Evolutionary conservation across 2,797 vertebrate genomes (phyloP), one percentile per base, ranked within the genome.

Genomic region (Tapirus indicus): DNA sequence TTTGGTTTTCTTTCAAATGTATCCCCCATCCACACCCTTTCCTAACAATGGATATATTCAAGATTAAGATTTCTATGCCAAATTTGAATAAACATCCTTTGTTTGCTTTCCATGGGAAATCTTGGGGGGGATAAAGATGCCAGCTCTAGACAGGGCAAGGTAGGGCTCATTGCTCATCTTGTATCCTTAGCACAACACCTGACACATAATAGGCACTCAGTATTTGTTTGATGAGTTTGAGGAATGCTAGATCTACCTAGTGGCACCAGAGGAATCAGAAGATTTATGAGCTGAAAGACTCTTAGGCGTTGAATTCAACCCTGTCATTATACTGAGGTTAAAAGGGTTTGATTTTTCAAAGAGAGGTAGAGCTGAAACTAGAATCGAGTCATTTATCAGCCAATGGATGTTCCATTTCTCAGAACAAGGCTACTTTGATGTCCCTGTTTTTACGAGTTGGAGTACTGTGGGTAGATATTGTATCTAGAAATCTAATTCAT

Each of bases 381-480:
- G 87, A 91, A 85, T 74, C 16, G n/a, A 82, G 16, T 66, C 58
- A 32, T 82, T 91, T 96, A 72, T 77, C 27, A 79, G 20, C 44
- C 85, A 64, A 82, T 95, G 27, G 56, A 54, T 90, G 69, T 83
- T 85, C 5, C 16, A 21, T 95, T 92, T 97, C 27, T 86, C 88
- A 96, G 49, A 86, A 13, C 25, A 35, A n/a, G 10, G 9, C 38
- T 75, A 32, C 23, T 60, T 84, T 79, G 27, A 87, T 56, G 29
- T 82, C 72, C 62, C 60, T 78, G 35, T 38, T 88, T 96, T 75
- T 82, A 84, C 84, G 92, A 92, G 58, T 86, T 92, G 58, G 71
- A 56, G 6, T 49, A 74, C 13, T 49, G 12, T 47, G n/a, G 32
- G 11, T 77, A 94, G 94, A 86, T 17, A 44, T 27, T 84, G 6